These are phyloP conservation scores for Sardina pilchardus DNA, from an alignment of 2,113 vertebrate species.

Conservation along the genomic window DNA sequence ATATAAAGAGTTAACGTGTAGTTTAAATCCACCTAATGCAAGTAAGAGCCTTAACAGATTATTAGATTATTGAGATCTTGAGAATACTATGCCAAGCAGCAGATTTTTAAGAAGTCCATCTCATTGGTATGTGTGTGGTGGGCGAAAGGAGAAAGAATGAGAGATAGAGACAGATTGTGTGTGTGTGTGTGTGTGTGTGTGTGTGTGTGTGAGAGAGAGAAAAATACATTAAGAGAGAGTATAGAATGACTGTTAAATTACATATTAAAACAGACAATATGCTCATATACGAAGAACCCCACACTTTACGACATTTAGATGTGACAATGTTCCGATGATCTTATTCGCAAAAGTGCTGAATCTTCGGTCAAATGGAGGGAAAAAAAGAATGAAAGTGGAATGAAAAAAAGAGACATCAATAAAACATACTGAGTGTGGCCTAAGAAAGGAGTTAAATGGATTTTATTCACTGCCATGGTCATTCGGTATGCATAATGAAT, in stretches of 20 bases:
- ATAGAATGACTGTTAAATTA: background rate
- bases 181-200: background rate
- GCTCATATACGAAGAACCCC: background rate
- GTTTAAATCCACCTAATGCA: background rate
- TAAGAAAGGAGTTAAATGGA: background rate
- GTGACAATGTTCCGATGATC: background rate
- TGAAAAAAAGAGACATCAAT: background rate
- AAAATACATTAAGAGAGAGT: background rate
- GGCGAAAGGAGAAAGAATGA: no score
- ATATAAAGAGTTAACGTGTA: background rate
- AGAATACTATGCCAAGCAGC: background rate
- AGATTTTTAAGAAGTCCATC: background rate
- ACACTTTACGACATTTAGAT: background rate
- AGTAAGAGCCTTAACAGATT: background rate
- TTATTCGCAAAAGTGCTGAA: background rate
- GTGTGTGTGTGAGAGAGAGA: background rate
- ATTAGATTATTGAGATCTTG: background rate
- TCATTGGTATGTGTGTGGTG: background rate
- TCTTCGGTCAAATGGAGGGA: background rate
- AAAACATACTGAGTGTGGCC: background rate
- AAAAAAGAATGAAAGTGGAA: background rate
- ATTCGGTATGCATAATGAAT: conserved; percentile 28
- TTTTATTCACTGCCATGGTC: conserved; percentile 1
- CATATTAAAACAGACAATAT: conserved; percentile 3
- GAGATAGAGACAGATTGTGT: background rate